Conservation (phyloP, 2,888 invertebrate genomes). For the Odontocolon sp. region DNA sequence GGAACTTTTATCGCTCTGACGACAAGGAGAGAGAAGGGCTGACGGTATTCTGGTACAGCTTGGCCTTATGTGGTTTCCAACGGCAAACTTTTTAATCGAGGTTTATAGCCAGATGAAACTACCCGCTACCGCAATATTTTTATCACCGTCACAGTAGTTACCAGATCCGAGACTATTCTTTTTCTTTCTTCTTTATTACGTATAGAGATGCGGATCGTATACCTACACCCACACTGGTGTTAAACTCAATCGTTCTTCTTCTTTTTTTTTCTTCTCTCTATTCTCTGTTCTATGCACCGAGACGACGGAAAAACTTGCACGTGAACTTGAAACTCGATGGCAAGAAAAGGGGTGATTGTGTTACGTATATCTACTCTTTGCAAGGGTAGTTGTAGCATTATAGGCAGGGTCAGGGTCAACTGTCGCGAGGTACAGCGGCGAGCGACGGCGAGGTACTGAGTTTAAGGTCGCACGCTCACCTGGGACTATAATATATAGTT, state of each 20-base stretch:
- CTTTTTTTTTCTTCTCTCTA: slow-evolving; percentile 12
- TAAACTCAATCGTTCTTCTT: neutral
- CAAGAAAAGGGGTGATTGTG: slow-evolving; percentile 42
- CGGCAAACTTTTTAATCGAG: slow-evolving; percentile 33
- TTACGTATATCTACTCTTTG: slow-evolving; percentile 27
- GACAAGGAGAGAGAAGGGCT: neutral
- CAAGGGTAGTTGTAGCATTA: slow-evolving; percentile 52
- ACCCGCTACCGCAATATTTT: slow-evolving; percentile 20
- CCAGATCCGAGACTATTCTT: neutral
- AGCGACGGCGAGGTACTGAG: slow-evolving; percentile 57
- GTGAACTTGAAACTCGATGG: slow-evolving; percentile 63
- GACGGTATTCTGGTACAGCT: neutral
- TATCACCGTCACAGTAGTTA: slow-evolving; percentile 7
- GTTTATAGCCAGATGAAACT: slow-evolving; percentile 9
- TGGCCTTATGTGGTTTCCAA: neutral
- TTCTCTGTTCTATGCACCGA: neutral
- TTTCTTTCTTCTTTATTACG: neutral
- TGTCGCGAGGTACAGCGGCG: slow-evolving; percentile 31
- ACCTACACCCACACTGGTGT: neutral
- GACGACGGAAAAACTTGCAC: slow-evolving; percentile 23
- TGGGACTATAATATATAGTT: slow-evolving; percentile 41
- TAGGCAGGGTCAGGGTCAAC: slow-evolving; percentile 62
- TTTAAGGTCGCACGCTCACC: slow-evolving; percentile 55
- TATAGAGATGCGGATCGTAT: too few species aligned
- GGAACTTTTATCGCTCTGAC: neutral